Conservation (phyloP, 2,888 invertebrate genomes). For the Acrocera orbiculus region DNA sequence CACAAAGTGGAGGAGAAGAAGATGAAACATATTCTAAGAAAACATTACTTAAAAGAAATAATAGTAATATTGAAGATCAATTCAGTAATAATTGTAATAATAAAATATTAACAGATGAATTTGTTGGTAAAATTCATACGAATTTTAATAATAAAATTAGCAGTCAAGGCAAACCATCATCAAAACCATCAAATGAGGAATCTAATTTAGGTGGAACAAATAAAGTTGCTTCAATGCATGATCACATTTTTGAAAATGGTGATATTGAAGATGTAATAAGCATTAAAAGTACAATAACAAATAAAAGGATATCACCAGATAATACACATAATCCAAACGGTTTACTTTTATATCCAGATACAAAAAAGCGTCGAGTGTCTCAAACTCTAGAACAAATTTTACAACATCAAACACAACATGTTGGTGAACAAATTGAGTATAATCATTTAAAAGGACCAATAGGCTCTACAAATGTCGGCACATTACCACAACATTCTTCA, state of each 20-base stretch:
- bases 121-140: slow-evolving; percentile 2
- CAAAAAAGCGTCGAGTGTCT: slow-evolving; percentile 9
- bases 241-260: slow-evolving; percentile 8
- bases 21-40: slow-evolving; percentile 32
- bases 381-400: neutral
- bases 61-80: slow-evolving; percentile 24
- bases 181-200: slow-evolving; percentile 7
- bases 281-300: neutral
- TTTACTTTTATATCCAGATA: slow-evolving; percentile 10
- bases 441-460: slow-evolving; percentile 20
- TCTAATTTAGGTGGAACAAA: slow-evolving; percentile 4
- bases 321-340: slow-evolving; percentile 9
- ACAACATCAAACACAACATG: slow-evolving; percentile 11
- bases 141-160: slow-evolving; percentile 16
- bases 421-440: slow-evolving; percentile 11
- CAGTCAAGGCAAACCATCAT: slow-evolving; percentile 9
- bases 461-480: slow-evolving; percentile 54
- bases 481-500: slow-evolving; percentile 31
- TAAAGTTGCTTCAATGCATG: neutral
- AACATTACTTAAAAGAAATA: slow-evolving; percentile 28
- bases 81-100: too few species aligned
- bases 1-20: slow-evolving; percentile 35
- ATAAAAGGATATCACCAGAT: slow-evolving; percentile 8
- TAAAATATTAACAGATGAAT: slow-evolving; percentile 23
- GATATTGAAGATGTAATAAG: slow-evolving; percentile 1